These are phyloP conservation scores for Psittacula derbiana DNA, from an alignment of 2,797 vertebrate species.

Conservation along the genomic window DNA sequence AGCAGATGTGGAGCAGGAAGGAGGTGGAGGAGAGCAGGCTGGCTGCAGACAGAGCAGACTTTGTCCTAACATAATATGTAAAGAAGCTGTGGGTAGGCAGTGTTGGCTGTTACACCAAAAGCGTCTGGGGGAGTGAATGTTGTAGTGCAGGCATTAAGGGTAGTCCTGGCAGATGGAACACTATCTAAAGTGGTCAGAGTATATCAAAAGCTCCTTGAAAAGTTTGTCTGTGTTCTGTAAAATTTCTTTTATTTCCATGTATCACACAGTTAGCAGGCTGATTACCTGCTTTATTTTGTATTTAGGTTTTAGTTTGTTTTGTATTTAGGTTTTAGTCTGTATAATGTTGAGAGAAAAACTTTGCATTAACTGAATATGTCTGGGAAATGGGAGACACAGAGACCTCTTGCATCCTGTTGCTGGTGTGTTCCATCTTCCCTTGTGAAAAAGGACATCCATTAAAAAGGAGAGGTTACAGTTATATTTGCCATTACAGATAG, in stretches of 20 bases:
- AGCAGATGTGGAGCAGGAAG: background rate
- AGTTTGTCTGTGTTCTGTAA: background rate
- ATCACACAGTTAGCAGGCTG: background rate
- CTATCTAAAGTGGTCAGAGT: background rate
- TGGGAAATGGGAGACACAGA: background rate
- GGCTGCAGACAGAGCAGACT: background rate
- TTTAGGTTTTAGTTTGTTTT: background rate
- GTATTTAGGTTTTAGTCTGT: background rate
- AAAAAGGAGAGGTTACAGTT: background rate
- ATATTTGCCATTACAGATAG: background rate
- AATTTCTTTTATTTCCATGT: background rate
- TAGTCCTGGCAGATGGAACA: background rate
- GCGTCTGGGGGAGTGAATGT: background rate
- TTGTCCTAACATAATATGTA: background rate
- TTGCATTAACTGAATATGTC: accelerated
- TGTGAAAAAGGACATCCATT: background rate
- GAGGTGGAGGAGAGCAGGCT: background rate
- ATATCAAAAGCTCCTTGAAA: background rate
- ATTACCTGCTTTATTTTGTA: background rate
- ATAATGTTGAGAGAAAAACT: background rate
- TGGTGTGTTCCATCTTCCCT: background rate
- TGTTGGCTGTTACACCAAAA: background rate
- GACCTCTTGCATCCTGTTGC: background rate
- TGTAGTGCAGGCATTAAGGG: background rate
- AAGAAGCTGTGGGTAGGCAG: background rate